These are phyloP conservation scores for Antedon mediterranea DNA, from an alignment of 53 echinoderm and acorn worm species.

Conservation along the genomic window DNA sequence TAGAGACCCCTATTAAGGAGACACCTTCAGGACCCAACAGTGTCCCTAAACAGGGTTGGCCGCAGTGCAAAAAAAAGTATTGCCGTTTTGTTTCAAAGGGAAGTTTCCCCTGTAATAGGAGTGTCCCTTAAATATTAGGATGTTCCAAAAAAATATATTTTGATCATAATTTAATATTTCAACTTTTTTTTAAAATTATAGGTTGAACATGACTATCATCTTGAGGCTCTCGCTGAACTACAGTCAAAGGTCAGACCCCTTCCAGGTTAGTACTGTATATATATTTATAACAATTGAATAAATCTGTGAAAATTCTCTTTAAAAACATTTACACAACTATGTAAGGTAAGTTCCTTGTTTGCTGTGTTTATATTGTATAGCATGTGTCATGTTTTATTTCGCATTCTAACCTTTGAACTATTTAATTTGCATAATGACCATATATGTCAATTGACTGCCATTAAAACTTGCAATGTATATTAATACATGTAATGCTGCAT, in stretches of 20 bases:
- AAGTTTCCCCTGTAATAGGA: no score
- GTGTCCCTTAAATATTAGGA: no score
- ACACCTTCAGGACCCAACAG: no score
- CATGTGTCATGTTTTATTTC: background rate
- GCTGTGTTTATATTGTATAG: background rate
- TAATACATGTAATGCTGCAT: background rate
- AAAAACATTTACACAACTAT: background rate
- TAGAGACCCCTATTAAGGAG: no score
- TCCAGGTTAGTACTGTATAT: slow-evolving; percentile 76
- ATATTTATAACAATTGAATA: background rate
- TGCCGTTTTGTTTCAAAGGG: no score
- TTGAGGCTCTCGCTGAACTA: slow-evolving; percentile 79
- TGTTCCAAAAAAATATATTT: no score
- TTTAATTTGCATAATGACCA: background rate
- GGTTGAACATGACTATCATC: slow-evolving; percentile 81
- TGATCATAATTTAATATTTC: no score
- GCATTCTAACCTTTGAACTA: background rate
- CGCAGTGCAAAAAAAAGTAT: no score
- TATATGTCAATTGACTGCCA: background rate
- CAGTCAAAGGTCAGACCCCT: slow-evolving; percentile 79
- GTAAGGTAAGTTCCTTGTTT: background rate
- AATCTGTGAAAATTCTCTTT: background rate
- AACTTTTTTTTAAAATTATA: slow-evolving; percentile 12
- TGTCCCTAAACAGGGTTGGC: no score
- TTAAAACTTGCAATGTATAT: background rate